Base-by-base conservation (phyloP, 2,888 invertebrate species). In the Carpatolechia fugitivella region DNA sequence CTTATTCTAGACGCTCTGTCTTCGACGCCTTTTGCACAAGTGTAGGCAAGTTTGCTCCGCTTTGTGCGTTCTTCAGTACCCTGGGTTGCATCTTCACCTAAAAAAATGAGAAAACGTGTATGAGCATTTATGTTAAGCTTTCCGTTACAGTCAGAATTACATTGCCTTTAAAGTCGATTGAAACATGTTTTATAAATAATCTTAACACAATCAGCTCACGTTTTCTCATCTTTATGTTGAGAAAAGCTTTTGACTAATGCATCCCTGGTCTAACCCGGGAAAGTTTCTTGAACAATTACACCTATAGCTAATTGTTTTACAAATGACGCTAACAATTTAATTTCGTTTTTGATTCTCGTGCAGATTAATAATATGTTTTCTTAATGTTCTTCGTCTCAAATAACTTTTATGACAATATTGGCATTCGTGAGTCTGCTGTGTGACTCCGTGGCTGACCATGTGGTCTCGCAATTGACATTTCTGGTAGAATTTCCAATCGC, bases 71-170 rank as follows among this genome's bases (percentile, higher is more conserved):
- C 44, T 44, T 44, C 13, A 7, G 1, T 11, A n/a, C 11, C 29
- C 57, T 51, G 62, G 61, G 60, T 60, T 29, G 68, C 67, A 59
- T 66, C 74, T 54, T 79, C 72, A 86, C 85, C 87, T 88, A 88
- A 80, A 86, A 87, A 82, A 87, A 82, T 74, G 74, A 85, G 74
- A 86, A 83, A 76, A 77, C 65, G 64, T 65, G 69, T 67, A 70
- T 81, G 62, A 76, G 66, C 70, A 61, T 33, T 33, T 24, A 24
- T 24, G 24, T 24, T 24, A 4, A 24, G 24, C 24, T 24, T 24
- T 6, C 24, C 24, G 6, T 24, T n/a, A n/a, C n/a, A n/a, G n/a
- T n/a, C n/a, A n/a, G n/a, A n/a, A n/a, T 4, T 24, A 24, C 3
- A 24, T 4, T 24, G 24, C 24, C 6, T 24, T 6, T 24, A 24